phyloP scores from a whole-genome alignment of 1,140 invertebrate genomes.

The Formica selysi region DNA sequence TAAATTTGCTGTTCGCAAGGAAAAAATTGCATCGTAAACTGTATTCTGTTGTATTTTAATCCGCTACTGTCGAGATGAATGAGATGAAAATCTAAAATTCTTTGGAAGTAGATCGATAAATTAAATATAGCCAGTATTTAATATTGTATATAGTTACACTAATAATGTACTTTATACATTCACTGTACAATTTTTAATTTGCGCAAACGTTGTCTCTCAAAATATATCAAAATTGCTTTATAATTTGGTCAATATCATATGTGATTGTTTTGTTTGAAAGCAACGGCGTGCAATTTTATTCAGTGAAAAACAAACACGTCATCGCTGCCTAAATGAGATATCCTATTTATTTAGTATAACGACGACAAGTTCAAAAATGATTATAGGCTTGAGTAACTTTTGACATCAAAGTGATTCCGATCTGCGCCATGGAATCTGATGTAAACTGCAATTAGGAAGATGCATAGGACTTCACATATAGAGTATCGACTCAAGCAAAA shows the following conservation, averaged over 20 bases:
- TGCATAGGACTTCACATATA: slow-evolving; percentile 16
- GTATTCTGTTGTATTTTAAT: background rate
- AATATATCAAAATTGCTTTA: background rate
- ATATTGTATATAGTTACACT: background rate
- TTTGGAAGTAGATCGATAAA: background rate
- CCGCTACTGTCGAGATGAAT: background rate
- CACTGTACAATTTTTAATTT: background rate
- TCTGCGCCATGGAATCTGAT: slow-evolving; percentile 1
- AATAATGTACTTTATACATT: background rate
- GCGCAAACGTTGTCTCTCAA: background rate
- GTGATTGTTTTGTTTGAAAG: background rate
- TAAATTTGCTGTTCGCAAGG: background rate
- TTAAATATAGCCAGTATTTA: background rate
- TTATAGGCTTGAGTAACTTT: slow-evolving; percentile 30
- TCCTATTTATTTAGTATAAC: background rate
- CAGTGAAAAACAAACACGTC: background rate
- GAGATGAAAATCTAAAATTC: background rate
- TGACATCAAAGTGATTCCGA: slow-evolving; percentile 47
- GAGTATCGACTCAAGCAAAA: slow-evolving; percentile 30
- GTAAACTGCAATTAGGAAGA: slow-evolving; percentile 20
- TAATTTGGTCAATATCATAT: background rate
- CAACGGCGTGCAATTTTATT: slow-evolving; percentile 24
- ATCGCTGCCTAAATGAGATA: slow-evolving; percentile 2
- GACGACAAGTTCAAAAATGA: slow-evolving; percentile 53
- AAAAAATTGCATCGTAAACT: slow-evolving; percentile 29